A percentile compares a stretch with the other conserved stretches of the same genome.
Evolutionary conservation across 92 coral and sea anemone genomes (phyloP).

Genomic region (Palythoa heliodiscus): DNA sequence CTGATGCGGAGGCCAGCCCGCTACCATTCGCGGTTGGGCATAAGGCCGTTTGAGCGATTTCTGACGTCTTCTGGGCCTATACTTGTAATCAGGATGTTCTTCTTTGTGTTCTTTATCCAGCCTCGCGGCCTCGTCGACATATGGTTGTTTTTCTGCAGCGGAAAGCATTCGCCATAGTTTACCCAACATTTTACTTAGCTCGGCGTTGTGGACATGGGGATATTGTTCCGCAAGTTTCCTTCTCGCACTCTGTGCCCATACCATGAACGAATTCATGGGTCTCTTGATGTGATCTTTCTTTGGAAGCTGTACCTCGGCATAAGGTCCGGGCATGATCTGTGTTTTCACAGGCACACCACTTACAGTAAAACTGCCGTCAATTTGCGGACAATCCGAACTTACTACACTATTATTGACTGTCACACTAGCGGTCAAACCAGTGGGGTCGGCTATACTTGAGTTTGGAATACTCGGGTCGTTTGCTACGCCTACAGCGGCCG

Average conservation of each 20-base stretch:
- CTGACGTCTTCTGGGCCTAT: slow-evolving; percentile 93
- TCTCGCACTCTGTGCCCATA: slow-evolving; percentile 99
- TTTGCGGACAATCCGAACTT: slow-evolving; percentile 80
- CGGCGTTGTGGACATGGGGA: slow-evolving; percentile 99
- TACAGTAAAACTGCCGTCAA: slow-evolving; percentile 79
- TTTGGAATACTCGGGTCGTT: slow-evolving; percentile 70
- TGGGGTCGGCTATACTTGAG: slow-evolving; percentile 58
- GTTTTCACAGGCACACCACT: slow-evolving; percentile 85
- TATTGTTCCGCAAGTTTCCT: slow-evolving; percentile 97
- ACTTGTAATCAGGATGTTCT: slow-evolving; percentile 96
- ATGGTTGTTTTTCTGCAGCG: slow-evolving; percentile 97
- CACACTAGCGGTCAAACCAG: slow-evolving; percentile 66
- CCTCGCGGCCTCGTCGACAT: slow-evolving; percentile 99
- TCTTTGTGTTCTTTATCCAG: slow-evolving; percentile 97
- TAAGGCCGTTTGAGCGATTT: slow-evolving; percentile 93
- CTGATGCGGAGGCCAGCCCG: slow-evolving; percentile 81
- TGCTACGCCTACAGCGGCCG: slow-evolving; percentile 73
- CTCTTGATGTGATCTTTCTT: slow-evolving; percentile 96
- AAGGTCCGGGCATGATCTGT: slow-evolving; percentile 92
- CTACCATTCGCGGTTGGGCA: slow-evolving; percentile 82
- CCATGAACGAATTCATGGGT: slow-evolving; percentile 99
- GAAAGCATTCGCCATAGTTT: slow-evolving; percentile 99
- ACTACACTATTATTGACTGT: slow-evolving; percentile 72
- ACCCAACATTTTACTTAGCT: slow-evolving; percentile 99
- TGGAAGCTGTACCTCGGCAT: slow-evolving; percentile 88